Percentiles rank a stretch among this genome's conserved stretches.
Evolutionary conservation across 2,888 invertebrate species (phyloP).

Genomic region (Silvanus unidentatus): DNA sequence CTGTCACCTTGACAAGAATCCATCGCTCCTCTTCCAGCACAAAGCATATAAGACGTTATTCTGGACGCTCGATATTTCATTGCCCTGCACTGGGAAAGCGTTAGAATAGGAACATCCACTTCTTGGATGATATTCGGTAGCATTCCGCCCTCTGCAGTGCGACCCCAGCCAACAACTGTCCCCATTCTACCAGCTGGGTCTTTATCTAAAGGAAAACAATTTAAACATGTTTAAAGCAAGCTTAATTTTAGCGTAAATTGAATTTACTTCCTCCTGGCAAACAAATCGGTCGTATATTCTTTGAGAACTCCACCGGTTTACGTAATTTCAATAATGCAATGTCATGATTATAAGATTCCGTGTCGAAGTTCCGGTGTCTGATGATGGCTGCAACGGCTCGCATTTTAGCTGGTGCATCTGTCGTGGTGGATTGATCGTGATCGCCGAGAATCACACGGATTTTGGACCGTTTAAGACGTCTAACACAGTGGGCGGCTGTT

Average conservation of each 20-base stretch:
- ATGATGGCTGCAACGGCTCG: constrained; percentile 72
- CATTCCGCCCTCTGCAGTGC: constrained; percentile 75
- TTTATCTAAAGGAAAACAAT: constrained; percentile 39
- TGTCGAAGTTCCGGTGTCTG: constrained; percentile 76
- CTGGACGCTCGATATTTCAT: constrained; percentile 79
- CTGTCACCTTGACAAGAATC: constrained; percentile 89
- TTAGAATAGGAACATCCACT: constrained; percentile 77
- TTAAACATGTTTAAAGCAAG: too few relatives aligned
- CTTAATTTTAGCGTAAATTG: too few relatives aligned
- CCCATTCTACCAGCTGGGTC: constrained; percentile 70
- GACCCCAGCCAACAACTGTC: constrained; percentile 81
- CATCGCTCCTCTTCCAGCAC: constrained; percentile 73
- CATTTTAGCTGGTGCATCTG: constrained; percentile 75
- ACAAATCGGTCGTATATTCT: constrained; percentile 71
- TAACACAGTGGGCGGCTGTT: constrained; percentile 82
- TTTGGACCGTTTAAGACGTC: constrained; percentile 72
- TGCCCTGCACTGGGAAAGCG: constrained; percentile 69
- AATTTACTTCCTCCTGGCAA: constrained; percentile 56
- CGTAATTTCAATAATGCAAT: constrained; percentile 72
- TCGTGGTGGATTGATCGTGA: constrained; percentile 74
- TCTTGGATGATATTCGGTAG: constrained; percentile 75
- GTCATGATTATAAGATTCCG: constrained; percentile 81
- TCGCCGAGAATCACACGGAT: constrained; percentile 79
- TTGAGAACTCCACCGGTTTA: constrained; percentile 71
- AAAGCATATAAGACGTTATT: constrained; percentile 80